Evolutionary conservation across 2,888 invertebrate species (phyloP).

Genomic region (Apamea epomidion): DNA sequence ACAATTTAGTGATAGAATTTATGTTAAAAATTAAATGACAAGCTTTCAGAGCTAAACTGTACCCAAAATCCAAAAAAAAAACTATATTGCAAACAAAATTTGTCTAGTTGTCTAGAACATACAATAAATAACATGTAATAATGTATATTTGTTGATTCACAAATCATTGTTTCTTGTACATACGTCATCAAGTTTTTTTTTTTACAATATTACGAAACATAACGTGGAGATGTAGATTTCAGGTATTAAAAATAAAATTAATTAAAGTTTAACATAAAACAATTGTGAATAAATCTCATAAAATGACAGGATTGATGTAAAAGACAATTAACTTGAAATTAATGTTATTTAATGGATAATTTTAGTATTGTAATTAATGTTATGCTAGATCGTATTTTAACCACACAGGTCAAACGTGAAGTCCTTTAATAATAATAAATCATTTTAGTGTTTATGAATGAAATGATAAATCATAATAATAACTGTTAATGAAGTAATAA

Average conservation of each 20-base stretch:
- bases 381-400: slow-evolving; percentile 5
- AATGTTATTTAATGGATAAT: background rate
- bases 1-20: too few relatives aligned
- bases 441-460: slow-evolving; percentile 48
- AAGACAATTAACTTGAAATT: background rate
- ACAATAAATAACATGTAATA: too few relatives aligned
- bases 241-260: background rate
- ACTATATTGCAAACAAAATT: too few relatives aligned
- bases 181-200: background rate
- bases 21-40: too few relatives aligned
- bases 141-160: too few relatives aligned
- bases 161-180: too few relatives aligned
- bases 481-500: slow-evolving; percentile 54
- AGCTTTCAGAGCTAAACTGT: too few relatives aligned
- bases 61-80: too few relatives aligned
- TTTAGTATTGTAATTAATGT: background rate
- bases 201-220: background rate
- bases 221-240: background rate
- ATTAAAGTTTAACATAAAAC: background rate
- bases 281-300: background rate
- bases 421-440: slow-evolving; percentile 48
- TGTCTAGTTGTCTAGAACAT: too few relatives aligned
- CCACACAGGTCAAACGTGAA: background rate
- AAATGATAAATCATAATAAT: slow-evolving; percentile 50
- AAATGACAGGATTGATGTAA: background rate